Evolutionary conservation across 2,888 invertebrate species (phyloP), one percentile per base, ranked within the genome.

Genomic region (Temnothorax rugatulus): DNA sequence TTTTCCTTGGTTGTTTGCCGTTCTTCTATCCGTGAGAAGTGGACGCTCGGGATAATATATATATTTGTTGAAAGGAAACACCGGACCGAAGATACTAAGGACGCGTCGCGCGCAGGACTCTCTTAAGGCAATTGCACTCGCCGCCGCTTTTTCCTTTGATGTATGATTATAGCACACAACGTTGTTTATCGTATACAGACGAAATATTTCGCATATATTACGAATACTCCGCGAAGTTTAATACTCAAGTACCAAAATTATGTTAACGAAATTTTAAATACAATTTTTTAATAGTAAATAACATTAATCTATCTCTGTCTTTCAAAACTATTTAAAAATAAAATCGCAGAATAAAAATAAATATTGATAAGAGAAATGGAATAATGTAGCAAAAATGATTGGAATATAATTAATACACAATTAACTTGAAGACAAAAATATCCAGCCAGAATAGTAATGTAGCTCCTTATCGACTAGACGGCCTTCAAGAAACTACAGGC

Each of bases 1-100:
- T 64, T 63, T 21, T 61, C 44, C 63, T 66, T 9, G 13, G 18
- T n/a, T 57, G 21, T 25, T n/a, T 69, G 34, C 1, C 54, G 29
- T 29, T 54, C 71, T 59, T 38, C 47, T 71, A 25, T 47, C 29
- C 50, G 59, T 61, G 64, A 73, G 34, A 76, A 85, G 77, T 73
- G 73, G 57, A 47, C 61, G 61, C 57, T 73, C 61, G 29, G 63
- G 41, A 74, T 77, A 74, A 29, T 29, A 29, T 29, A 29, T 29
- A 74, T 83, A 83, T 85, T 85, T 79, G 79, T 64, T 61, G 68
- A 74, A 68, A 83, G 52, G 41, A 68, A 79, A 66, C 47, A 74
- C 54, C 41, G 38, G 50, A 71, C 77, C 74, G 61, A 82, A 18
- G 54, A 83, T 61, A 74, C 66, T 79, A 79, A 85, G 47, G n/a